Base-by-base conservation (phyloP, 2,888 invertebrate genomes). In the Andricus curvator region DNA sequence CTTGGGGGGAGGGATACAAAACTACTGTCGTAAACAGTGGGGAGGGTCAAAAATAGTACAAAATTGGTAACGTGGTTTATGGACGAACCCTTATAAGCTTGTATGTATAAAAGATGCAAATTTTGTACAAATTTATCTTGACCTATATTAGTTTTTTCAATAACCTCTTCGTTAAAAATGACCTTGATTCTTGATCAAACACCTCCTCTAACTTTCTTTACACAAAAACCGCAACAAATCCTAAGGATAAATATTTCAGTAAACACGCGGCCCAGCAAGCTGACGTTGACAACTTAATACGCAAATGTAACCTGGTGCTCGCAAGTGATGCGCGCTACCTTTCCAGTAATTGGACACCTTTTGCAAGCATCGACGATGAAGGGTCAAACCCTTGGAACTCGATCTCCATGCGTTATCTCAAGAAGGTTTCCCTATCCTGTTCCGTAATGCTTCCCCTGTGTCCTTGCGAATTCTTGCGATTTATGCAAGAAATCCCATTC, bases 391-490 rank as follows among this genome's bases (percentile, higher is more conserved):
- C 85, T 82, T 80, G 84, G 84, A 88, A 88, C 84, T 81, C 80
- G 84, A 89, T 86, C 83, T 84, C 81, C 76, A 79, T 79, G 81
- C 81, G 81, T 83, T 83, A 86, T 86, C 84, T 85, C 81, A 60
- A 83, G 83, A 86, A 86, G 86, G 86, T 86, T 88, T 87, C 85
- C 85, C 86, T 87, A 87, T 88, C 85, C 85, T 81, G 84, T 88
- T 88, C 85, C 86, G 51, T 74, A 74, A 74, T 74, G 25, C 51
- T 74, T 74, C 74, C 48, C n/a, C 25, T 29, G 29, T 33, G 11
- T 56, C 51, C 51, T 29, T 51, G 17, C 44, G 20, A 20, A 17
- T 74, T 56, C 51, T 33, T 56, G 25, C 17, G 22, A 70, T 29
- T 29, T 29, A 20, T 51, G 8, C 70, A 29, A 70, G 15, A 6